Conservation (phyloP, 2,888 invertebrate species). For the Apoda limacodes region DNA sequence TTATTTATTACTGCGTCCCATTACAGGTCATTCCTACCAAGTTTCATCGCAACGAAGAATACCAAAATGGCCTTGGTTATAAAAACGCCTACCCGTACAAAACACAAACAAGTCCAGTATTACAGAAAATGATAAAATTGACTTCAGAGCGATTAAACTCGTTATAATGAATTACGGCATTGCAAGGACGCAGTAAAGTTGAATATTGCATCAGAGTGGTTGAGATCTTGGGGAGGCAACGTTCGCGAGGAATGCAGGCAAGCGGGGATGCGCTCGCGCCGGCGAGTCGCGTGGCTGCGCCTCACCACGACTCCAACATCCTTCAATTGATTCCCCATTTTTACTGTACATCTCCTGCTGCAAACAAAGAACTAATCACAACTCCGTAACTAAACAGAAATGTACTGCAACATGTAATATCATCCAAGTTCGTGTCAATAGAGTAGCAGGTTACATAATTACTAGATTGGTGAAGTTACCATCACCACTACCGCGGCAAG, state of each 20-base stretch:
- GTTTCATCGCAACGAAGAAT: conserved; percentile 48
- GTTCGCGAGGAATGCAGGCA: conserved; percentile 60
- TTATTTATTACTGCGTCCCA: too few species aligned
- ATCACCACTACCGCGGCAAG: conserved; percentile 22
- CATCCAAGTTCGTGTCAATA: too few species aligned
- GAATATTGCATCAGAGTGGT: conserved; percentile 66
- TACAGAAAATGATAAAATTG: conserved; percentile 54
- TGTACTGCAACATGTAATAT: too few species aligned
- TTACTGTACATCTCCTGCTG: too few species aligned
- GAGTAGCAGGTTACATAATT: too few species aligned
- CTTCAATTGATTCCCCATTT: too few species aligned
- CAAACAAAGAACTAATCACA: too few species aligned
- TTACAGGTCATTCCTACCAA: conserved; percentile 34
- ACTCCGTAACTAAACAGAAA: too few species aligned
- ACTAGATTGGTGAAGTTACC: too few species aligned
- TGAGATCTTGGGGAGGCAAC: conserved; percentile 57
- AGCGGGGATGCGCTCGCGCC: conserved; percentile 28
- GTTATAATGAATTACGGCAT: conserved; percentile 69
- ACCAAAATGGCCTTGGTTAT: conserved; percentile 51
- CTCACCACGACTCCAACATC: conserved; percentile 19
- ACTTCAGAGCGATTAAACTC: conserved; percentile 52
- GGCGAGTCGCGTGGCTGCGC: conserved; percentile 25
- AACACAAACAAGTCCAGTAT: conserved; percentile 25
- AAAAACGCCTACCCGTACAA: conserved; percentile 34
- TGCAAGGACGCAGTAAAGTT: conserved; percentile 70